Base-by-base conservation (phyloP, 2,888 invertebrate species). In the Apotomis betuletana region DNA sequence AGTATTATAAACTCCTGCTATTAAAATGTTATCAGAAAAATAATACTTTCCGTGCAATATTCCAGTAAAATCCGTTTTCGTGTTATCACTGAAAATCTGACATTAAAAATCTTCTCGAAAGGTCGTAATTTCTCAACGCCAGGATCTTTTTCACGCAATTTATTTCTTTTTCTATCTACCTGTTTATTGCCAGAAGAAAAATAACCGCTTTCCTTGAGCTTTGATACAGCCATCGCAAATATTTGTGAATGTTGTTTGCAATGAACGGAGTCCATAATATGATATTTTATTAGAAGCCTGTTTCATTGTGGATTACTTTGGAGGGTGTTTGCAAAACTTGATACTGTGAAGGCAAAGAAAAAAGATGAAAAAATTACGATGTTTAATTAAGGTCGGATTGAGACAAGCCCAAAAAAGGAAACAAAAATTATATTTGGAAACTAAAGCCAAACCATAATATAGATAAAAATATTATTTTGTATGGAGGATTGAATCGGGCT, bases 131-230 rank as follows among this genome's bases (percentile, higher is more conserved):
- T 52, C 63, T 52, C 58, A 63, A 58, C 51, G 9, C 51, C 41
- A 15, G 36, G 6, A 51, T 36, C 58, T 69, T 63, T 63, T 63
- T 69, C 63, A 15, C 41, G 10, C 57, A 41, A 63, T 63, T 63
- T 69, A 58, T 69, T 41, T 63, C 51, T 63, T 63, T 60, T 13
- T 44, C 27, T 67, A 58, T 67, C 65, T 67, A 57, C 58, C 46
- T 63, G 69, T 69, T 69, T 69, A 58, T 63, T 69, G 58, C 58
- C 58, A 63, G 51, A 15, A 52, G 69, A 70, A 63, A 70, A 70
- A 70, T 58, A 70, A 70, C 57, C 63, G 63, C 27, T 64, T 64
- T 52, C 52, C 58, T 41, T 38, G 12, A 51, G 63, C 63, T 64
- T 70, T 64, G 63, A 64, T 70, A 70, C 36, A 52, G 58, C 44